Evolutionary conservation across 1,140 invertebrate species (phyloP), one percentile per base, ranked within the genome.

Genomic region (Akabosia matsudoensis): DNA sequence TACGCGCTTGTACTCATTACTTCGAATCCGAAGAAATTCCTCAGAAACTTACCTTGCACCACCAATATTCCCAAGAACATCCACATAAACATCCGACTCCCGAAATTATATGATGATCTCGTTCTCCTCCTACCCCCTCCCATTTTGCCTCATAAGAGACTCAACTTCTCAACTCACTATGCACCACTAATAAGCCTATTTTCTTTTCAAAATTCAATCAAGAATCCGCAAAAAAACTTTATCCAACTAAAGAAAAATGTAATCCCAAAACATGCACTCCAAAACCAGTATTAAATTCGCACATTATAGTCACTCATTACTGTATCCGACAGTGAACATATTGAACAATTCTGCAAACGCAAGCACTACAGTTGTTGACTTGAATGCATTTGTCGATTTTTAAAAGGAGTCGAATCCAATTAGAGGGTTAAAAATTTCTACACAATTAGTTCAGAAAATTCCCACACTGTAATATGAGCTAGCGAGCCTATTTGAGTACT

Each of bases 361-460:
- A n/a, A n/a, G n/a, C n/a, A n/a, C n/a, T n/a, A n/a, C n/a, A n/a
- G n/a, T n/a, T n/a, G 37, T 10, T 45, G 37, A 45, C 37, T 10
- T 45, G 37, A 45, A 7, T 45, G 37, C 37, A 7, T 45, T 18
- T 18, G 18, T 10, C 37, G 37, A 45, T 56, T 13, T 22, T 16
- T 56, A 22, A 56, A 56, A 56, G 13, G 24, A 67, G 1, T 67
- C 61, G 24, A 67, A 28, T 67, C 61, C 61, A 67, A 67, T 67
- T 67, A 67, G 22, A n/a, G 61, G 4, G 3, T 67, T 67, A 16
- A 67, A 56, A 67, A 67, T 67, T 67, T 67, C 61, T 67, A 16
- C 61, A 67, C 61, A 67, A 67, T 67, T 67, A 67, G 61, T 67
- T 30, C 7, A 67, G 61, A n/a, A n/a, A n/a, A 67, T 67, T 67